These are phyloP conservation scores for Catajapyx aquilonaris DNA, from an alignment of 1,140 invertebrate genomes.

Conservation along the genomic window DNA sequence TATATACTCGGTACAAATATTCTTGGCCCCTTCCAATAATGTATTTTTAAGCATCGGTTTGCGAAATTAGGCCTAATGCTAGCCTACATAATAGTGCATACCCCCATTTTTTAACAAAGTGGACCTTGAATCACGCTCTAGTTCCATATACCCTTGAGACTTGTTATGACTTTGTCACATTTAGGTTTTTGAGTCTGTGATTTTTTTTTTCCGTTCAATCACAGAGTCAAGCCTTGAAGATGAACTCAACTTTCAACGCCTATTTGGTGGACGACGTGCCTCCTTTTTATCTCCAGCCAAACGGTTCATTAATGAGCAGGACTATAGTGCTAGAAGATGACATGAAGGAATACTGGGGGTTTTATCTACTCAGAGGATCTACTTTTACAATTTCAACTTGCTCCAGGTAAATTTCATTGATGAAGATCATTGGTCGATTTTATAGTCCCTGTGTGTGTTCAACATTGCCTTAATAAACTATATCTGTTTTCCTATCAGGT, in stretches of 20 bases:
- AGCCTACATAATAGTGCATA: no score
- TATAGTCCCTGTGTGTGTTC: no score
- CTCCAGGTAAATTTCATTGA: slow-evolving; percentile 7
- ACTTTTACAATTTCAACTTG: slow-evolving; percentile 49
- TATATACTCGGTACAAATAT: not conserved
- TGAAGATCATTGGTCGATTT: not conserved
- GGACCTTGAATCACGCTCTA: no score
- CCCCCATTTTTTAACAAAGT: no score
- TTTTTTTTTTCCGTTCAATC: slow-evolving; percentile 10
- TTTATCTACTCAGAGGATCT: slow-evolving; percentile 52
- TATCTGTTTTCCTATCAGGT: slow-evolving; percentile 30
- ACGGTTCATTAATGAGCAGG: slow-evolving; percentile 40
- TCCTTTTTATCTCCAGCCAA: slow-evolving; percentile 25
- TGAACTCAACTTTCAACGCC: slow-evolving; percentile 52
- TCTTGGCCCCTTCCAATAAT: no score
- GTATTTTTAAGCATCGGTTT: no score
- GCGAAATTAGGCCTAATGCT: no score
- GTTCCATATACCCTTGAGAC: no score
- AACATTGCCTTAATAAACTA: no score
- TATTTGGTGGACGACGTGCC: slow-evolving; percentile 41
- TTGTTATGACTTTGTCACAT: no score
- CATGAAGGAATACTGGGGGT: slow-evolving; percentile 65
- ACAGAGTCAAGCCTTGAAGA: slow-evolving; percentile 41
- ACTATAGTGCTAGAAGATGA: slow-evolving; percentile 47
- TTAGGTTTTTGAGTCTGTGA: slow-evolving; percentile 1